These are phyloP conservation scores for Enhydra lutris DNA, from an alignment of 2,113 vertebrate species.

Conservation along the genomic window DNA sequence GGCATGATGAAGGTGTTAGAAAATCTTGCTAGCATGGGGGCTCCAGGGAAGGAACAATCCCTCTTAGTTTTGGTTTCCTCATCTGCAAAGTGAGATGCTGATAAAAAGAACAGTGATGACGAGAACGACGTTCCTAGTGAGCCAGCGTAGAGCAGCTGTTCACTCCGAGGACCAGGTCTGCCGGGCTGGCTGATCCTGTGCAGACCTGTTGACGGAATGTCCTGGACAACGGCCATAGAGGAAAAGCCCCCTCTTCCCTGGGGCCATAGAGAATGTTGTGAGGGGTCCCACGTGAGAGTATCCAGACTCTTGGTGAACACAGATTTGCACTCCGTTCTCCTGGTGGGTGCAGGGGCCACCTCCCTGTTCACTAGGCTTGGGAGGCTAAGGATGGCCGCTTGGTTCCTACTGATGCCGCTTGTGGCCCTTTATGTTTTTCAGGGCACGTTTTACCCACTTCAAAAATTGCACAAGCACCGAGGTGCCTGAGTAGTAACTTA, in stretches of 20 bases:
- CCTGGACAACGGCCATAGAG: background rate
- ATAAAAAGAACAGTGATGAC: background rate
- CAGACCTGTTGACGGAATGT: background rate
- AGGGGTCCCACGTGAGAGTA: background rate
- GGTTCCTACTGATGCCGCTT: background rate
- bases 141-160: background rate
- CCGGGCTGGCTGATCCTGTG: too few relatives aligned
- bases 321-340: background rate
- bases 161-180: background rate
- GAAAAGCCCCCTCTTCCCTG: background rate
- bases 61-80: background rate
- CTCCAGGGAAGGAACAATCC: background rate
- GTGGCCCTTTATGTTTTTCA: background rate
- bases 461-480: background rate
- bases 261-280: background rate
- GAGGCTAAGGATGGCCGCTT: background rate
- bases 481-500: background rate
- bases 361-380: background rate
- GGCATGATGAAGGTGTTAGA: background rate
- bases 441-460: background rate
- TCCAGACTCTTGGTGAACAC: background rate
- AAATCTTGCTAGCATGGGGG: background rate
- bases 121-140: background rate
- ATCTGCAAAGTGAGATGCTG: background rate
- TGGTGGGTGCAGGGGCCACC: fast-evolving